Evolutionary conservation across 1,140 invertebrate species (phyloP).

Genomic region (Zaprionus kolodkinae): DNA sequence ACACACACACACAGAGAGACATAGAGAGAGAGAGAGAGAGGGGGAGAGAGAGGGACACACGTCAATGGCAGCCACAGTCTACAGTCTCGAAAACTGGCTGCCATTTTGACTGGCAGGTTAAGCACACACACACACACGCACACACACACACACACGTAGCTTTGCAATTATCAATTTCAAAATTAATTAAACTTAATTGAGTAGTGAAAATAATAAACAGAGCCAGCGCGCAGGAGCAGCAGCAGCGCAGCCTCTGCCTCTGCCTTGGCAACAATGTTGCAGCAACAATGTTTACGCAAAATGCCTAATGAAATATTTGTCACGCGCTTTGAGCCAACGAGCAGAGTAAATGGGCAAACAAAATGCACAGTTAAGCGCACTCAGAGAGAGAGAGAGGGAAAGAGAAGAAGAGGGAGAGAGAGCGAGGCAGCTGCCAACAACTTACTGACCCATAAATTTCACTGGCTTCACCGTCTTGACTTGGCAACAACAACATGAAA

Average conservation of each 20-base stretch:
- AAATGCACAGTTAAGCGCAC: conserved; percentile 51
- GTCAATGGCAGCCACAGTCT: conserved; percentile 1
- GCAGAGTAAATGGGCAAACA: conserved; percentile 71
- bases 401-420: neutral
- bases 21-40: too few relatives aligned
- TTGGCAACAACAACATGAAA: conserved; percentile 26
- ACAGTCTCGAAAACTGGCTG: conserved; percentile 24
- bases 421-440: conserved; percentile 30
- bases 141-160: too few relatives aligned
- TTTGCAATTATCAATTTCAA: conserved; percentile 78
- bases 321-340: conserved; percentile 68
- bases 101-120: conserved; percentile 66
- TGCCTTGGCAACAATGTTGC: conserved; percentile 50
- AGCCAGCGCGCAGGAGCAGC: conserved; percentile 16
- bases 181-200: conserved; percentile 83
- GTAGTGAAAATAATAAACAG: conserved; percentile 82
- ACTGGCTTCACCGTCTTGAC: conserved; percentile 49
- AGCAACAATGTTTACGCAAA: conserved; percentile 67
- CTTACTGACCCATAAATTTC: conserved; percentile 79
- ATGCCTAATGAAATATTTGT: conserved; percentile 81
- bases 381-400: neutral
- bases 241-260: neutral
- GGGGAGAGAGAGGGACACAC: conserved; percentile 11
- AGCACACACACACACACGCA: conserved; percentile 6
- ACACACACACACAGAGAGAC: conserved; percentile 26